phyloP scores from a whole-genome alignment of 2,888 invertebrate genomes.

The Cartodere bifasciata region DNA sequence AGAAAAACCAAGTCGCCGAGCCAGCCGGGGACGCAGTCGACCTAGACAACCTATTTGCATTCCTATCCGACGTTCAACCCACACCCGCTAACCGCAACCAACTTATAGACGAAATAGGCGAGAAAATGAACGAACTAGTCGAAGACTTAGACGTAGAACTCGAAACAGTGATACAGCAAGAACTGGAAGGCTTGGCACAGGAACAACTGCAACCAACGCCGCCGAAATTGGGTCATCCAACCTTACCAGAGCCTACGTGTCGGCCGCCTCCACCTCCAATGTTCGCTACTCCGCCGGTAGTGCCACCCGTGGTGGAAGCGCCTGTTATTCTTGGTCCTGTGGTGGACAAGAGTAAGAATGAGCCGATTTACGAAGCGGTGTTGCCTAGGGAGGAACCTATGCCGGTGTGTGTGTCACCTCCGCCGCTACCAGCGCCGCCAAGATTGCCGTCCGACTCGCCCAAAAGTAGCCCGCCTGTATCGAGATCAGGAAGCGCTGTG shows the following conservation, averaged over 20 bases:
- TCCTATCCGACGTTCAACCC: slow-evolving; percentile 66
- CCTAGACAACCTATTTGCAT: slow-evolving; percentile 80
- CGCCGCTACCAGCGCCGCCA: slow-evolving; percentile 38
- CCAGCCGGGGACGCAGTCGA: slow-evolving; percentile 59
- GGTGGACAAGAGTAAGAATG: slow-evolving; percentile 33
- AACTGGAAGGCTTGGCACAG: slow-evolving; percentile 40
- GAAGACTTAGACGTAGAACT: slow-evolving; percentile 71
- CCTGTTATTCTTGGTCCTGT: too few relatives aligned
- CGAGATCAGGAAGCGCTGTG: slow-evolving; percentile 37
- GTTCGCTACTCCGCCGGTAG: slow-evolving; percentile 19
- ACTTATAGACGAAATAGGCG: slow-evolving; percentile 70
- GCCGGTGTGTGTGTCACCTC: slow-evolving; percentile 32
- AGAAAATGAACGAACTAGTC: slow-evolving; percentile 71
- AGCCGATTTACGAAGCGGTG: slow-evolving; percentile 80
- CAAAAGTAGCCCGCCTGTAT: slow-evolving; percentile 38
- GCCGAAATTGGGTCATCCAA: slow-evolving; percentile 45
- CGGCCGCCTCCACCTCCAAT: slow-evolving; percentile 32
- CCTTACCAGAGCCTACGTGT: slow-evolving; percentile 63
- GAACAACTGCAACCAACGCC: slow-evolving; percentile 31
- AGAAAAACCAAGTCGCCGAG: slow-evolving; percentile 46
- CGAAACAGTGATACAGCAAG: slow-evolving; percentile 52
- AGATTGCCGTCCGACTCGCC: slow-evolving; percentile 37
- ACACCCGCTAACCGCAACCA: slow-evolving; percentile 37
- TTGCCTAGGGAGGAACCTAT: slow-evolving; percentile 51
- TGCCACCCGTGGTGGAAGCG: slow-evolving; percentile 19